Evolutionary conservation across 2,888 invertebrate species (phyloP).

Genomic region (Cyrtodaria siliqua): DNA sequence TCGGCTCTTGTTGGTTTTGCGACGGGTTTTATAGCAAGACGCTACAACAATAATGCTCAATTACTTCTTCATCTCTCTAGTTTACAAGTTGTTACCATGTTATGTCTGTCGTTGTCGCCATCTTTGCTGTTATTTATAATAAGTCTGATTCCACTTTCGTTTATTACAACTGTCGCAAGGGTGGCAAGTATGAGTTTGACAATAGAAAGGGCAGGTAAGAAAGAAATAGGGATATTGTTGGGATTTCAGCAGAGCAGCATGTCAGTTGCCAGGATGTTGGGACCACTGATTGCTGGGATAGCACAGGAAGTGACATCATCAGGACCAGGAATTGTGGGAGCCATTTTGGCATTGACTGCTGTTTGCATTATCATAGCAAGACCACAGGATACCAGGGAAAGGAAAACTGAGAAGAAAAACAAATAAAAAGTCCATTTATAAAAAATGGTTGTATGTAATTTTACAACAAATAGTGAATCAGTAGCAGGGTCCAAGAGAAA

Average conservation of each 20-base stretch:
- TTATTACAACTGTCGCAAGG: constrained; percentile 81
- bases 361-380: constrained; percentile 64
- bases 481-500: too few relatives aligned
- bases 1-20: constrained; percentile 81
- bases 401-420: constrained; percentile 20
- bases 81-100: constrained; percentile 70
- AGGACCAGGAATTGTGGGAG: constrained; percentile 82
- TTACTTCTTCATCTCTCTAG: constrained; percentile 76
- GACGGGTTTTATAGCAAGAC: constrained; percentile 77
- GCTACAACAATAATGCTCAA: constrained; percentile 73
- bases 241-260: constrained; percentile 85
- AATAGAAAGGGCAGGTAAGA: constrained; percentile 72
- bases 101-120: constrained; percentile 69
- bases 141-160: constrained; percentile 78
- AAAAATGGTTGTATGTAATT: too few relatives aligned
- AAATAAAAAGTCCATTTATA: too few relatives aligned
- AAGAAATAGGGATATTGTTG: constrained; percentile 81
- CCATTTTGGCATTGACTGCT: constrained; percentile 89
- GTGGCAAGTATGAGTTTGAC: constrained; percentile 81
- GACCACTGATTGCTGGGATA: constrained; percentile 83
- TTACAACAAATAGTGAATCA: too few relatives aligned
- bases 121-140: constrained; percentile 72
- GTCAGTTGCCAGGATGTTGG: constrained; percentile 83
- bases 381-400: constrained; percentile 57
- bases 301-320: constrained; percentile 76